Percentiles rank a stretch among this genome's conserved stretches.
These are phyloP conservation scores for Nomada ruficornis DNA, from an alignment of 2,888 invertebrate genomes.

Conservation along the genomic window DNA sequence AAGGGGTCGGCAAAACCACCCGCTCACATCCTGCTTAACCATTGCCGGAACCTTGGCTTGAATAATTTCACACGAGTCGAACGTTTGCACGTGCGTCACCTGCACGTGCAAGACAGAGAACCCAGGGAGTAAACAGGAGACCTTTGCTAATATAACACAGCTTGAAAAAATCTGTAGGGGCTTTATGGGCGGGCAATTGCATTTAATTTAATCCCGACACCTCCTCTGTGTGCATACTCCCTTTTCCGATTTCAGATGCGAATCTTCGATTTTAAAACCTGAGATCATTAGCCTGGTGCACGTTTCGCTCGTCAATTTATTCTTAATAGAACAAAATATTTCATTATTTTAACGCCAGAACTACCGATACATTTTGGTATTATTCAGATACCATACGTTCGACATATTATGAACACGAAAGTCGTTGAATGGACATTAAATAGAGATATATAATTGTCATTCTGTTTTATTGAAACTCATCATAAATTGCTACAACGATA, in stretches of 20 bases:
- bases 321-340: neutral
- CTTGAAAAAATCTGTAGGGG: neutral
- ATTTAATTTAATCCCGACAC: constrained; percentile 18
- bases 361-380: no score
- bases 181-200: constrained; percentile 6
- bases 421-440: no score
- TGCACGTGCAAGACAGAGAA: constrained; percentile 45
- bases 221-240: neutral
- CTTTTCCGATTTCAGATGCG: neutral
- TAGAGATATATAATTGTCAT: no score
- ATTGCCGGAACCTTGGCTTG: constrained; percentile 74
- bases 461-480: no score
- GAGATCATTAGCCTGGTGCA: no score
- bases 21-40: constrained; percentile 76
- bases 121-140: constrained; percentile 28
- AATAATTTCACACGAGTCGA: constrained; percentile 71
- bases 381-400: no score
- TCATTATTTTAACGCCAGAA: no score
- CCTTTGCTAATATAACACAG: constrained; percentile 29
- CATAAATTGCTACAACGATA: no score
- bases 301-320: neutral
- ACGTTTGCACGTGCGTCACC: constrained; percentile 52
- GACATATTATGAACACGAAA: no score
- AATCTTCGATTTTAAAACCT: neutral
- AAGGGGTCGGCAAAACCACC: constrained; percentile 68